A percentile compares a stretch with the other conserved stretches of the same genome.
phyloP scores from a whole-genome alignment of 2,888 invertebrate species.

The Autographa pulchrina region DNA sequence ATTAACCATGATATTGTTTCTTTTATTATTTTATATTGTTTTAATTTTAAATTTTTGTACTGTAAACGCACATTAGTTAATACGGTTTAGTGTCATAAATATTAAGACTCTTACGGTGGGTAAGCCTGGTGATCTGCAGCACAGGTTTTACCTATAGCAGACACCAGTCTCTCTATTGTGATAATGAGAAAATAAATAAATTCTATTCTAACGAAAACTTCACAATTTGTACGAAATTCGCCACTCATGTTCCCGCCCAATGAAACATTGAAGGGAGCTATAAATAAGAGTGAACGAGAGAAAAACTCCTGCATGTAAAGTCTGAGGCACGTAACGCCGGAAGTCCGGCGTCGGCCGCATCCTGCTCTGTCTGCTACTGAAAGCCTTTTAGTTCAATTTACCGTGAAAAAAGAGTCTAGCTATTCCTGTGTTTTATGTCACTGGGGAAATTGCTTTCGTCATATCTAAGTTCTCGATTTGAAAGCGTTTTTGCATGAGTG shows the following conservation, averaged over 20 bases:
- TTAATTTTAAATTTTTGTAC: no score
- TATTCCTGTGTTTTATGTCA: constrained; percentile 78
- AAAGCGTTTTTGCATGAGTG: constrained; percentile 56
- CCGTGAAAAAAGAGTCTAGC: constrained; percentile 82
- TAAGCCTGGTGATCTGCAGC: no score
- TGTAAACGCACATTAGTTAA: no score
- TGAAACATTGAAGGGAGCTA: constrained; percentile 61
- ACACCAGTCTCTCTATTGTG: no score
- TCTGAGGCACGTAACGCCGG: constrained; percentile 77
- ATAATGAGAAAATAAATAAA: no score
- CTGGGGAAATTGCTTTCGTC: constrained; percentile 74
- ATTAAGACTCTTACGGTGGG: no score
- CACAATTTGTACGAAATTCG: constrained; percentile 31
- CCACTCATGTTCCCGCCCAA: constrained; percentile 56
- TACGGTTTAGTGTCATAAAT: no score
- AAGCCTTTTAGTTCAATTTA: constrained; percentile 88
- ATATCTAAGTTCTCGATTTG: constrained; percentile 57
- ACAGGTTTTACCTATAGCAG: no score
- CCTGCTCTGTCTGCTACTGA: constrained; percentile 80
- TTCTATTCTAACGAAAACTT: no score
- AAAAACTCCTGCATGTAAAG: constrained; percentile 76
- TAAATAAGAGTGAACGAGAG: constrained; percentile 69
- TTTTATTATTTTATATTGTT: no score
- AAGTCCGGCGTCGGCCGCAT: constrained; percentile 80
- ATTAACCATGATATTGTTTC: no score